Evolutionary conservation across 2,888 invertebrate genomes (phyloP).

Genomic region (Caradrina kadenii): DNA sequence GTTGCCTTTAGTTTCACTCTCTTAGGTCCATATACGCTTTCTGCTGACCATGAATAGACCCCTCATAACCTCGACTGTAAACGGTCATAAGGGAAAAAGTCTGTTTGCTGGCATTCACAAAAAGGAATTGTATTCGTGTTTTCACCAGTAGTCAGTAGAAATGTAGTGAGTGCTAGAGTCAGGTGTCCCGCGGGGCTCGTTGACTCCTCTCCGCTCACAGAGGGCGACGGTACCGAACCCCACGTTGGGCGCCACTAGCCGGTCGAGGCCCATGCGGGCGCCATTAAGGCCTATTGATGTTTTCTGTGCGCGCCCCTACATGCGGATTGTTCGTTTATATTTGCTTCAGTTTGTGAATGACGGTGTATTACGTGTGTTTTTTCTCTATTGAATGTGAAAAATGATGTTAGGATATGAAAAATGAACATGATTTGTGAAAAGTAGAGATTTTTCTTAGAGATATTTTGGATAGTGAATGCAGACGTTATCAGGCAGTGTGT

Average conservation of each 20-base stretch:
- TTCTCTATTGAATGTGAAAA: constrained; percentile 26
- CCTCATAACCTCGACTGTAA: constrained; percentile 4
- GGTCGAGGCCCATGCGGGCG: constrained; percentile 59
- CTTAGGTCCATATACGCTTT: background rate
- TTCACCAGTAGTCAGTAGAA: constrained; percentile 38
- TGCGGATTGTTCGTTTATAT: constrained; percentile 46
- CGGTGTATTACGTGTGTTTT: constrained; percentile 37
- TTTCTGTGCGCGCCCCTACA: constrained; percentile 24
- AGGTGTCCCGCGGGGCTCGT: constrained; percentile 51
- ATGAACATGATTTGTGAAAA: constrained; percentile 1
- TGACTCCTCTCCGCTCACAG: constrained; percentile 38
- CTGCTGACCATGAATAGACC: background rate
- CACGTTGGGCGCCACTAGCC: constrained; percentile 53
- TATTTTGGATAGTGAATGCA: background rate
- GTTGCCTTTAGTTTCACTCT: background rate
- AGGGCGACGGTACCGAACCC: constrained; percentile 45
- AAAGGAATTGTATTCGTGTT: constrained; percentile 26
- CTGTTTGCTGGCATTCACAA: constrained; percentile 13
- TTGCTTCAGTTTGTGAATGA: constrained; percentile 46
- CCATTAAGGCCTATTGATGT: constrained; percentile 61
- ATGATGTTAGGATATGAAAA: constrained; percentile 26
- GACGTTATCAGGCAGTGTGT: background rate
- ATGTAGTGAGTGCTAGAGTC: constrained; percentile 46
- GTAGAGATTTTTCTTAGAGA: background rate
- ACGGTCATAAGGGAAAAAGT: constrained; percentile 8